phyloP scores from a whole-genome alignment of 1,140 invertebrate genomes.

The Scaptomyza graminum region DNA sequence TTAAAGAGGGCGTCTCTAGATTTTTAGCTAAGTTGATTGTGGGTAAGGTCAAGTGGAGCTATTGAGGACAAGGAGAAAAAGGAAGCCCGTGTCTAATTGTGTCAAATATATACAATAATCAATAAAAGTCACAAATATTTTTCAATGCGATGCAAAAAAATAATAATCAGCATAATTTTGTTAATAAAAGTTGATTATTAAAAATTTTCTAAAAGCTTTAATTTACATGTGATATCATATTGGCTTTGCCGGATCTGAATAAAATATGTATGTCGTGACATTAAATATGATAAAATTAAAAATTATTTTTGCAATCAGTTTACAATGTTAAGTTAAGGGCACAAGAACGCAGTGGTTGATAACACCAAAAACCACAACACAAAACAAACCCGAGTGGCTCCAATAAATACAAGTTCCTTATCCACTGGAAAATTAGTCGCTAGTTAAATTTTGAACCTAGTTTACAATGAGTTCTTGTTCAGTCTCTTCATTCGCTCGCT shows the following conservation, averaged over 20 bases:
- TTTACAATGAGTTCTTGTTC: conserved; percentile 12
- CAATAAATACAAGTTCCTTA: conserved; percentile 1
- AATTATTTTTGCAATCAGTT: not conserved
- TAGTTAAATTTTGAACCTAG: not conserved
- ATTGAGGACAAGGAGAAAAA: conserved; percentile 1
- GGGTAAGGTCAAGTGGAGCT: too few species aligned
- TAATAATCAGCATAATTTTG: too few species aligned
- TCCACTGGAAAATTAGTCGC: not conserved
- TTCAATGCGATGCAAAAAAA: too few species aligned
- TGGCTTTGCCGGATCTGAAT: too few species aligned
- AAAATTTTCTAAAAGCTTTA: too few species aligned
- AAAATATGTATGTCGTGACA: not conserved
- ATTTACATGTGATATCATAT: too few species aligned
- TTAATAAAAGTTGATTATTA: too few species aligned
- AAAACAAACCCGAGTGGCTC: conserved; percentile 2
- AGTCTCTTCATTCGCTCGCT: conserved; percentile 13
- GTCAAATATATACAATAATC: not conserved
- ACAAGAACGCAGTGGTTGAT: conserved; percentile 14
- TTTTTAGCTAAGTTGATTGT: not conserved
- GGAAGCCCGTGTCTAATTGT: not conserved
- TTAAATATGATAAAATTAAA: not conserved
- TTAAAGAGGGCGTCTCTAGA: conserved; percentile 10
- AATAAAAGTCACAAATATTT: not conserved
- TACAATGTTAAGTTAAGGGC: conserved; percentile 4
- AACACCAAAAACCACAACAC: conserved; percentile 16